These are phyloP conservation scores for Macaca mulatta DNA, from an alignment of 2,113 vertebrate genomes.

Conservation along the genomic window DNA sequence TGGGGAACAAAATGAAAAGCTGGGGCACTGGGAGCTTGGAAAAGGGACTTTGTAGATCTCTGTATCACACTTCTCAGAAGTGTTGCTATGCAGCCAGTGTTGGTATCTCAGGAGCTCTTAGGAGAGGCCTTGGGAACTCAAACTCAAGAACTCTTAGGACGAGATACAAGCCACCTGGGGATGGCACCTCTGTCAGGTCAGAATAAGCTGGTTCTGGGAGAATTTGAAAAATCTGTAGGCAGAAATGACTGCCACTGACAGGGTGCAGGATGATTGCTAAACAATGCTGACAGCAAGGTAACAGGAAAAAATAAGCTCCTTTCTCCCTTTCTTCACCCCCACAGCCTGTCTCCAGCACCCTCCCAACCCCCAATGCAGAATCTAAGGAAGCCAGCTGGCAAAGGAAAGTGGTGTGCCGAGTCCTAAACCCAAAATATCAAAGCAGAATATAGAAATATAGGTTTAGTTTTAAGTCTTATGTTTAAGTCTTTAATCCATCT, in stretches of 20 bases:
- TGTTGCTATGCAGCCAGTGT: neutral
- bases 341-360: neutral
- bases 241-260: neutral
- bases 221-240: neutral
- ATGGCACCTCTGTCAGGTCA: neutral
- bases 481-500: too few species aligned
- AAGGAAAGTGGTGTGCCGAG: neutral
- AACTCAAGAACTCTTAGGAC: neutral
- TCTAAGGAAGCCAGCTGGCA: neutral
- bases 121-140: neutral
- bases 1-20: neutral
- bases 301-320: neutral
- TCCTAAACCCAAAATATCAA: neutral
- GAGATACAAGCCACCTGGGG: rapidly evolving
- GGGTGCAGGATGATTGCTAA: neutral
- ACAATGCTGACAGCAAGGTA: neutral
- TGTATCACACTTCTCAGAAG: neutral
- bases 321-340: neutral
- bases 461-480: too few species aligned
- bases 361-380: neutral
- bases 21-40: neutral
- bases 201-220: neutral
- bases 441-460: neutral
- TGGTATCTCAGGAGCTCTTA: neutral
- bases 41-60: neutral